Evolutionary conservation across 2,113 vertebrate genomes (phyloP).

Genomic region (Psammodynastes pulverulentus): DNA sequence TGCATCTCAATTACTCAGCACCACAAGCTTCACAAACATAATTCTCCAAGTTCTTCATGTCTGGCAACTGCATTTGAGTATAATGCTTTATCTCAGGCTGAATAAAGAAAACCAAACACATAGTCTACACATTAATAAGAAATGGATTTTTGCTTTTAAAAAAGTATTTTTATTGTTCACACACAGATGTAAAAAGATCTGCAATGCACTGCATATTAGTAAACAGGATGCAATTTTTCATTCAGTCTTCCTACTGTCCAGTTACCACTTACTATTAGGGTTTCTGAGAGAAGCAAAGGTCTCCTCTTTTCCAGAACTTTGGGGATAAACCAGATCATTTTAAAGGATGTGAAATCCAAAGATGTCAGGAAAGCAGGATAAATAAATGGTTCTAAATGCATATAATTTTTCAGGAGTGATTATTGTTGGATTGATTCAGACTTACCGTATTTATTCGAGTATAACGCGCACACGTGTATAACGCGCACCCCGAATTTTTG

Average conservation of each 20-base stretch:
- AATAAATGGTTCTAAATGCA: not conserved
- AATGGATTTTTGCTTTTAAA: constrained; percentile 12
- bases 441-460: no score
- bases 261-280: not conserved
- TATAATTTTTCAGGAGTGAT: not conserved
- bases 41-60: not conserved
- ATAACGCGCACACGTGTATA: no score
- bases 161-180: constrained; percentile 25
- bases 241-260: not conserved
- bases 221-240: not conserved
- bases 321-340: not conserved
- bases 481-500: no score
- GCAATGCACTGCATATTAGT: not conserved
- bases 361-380: not conserved
- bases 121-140: constrained; percentile 5
- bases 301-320: not conserved
- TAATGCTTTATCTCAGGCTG: not conserved
- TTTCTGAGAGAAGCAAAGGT: not conserved
- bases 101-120: constrained; percentile 4
- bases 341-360: not conserved
- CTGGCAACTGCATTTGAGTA: not conserved
- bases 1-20: not conserved
- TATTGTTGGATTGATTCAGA: not conserved
- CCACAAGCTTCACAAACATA: not conserved
- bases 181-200: not conserved